Percentiles rank a stretch among this genome's conserved stretches.
Evolutionary conservation across 2,888 invertebrate species (phyloP).

Genomic region (Acronicta psi): DNA sequence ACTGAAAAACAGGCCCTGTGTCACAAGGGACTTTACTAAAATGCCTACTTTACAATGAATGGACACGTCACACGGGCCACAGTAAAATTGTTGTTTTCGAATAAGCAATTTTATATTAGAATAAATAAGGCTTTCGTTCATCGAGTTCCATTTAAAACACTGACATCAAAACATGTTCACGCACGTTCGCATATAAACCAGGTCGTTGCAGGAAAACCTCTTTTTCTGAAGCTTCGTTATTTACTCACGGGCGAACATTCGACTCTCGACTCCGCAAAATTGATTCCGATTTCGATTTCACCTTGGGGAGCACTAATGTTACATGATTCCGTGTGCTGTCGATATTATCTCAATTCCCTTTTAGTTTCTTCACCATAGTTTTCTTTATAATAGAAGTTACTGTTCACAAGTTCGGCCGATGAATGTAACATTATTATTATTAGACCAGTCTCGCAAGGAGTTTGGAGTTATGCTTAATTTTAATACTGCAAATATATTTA

Average conservation of each 20-base stretch:
- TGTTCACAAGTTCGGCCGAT: no score
- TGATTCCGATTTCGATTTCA: constrained; percentile 52
- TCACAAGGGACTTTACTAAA: no score
- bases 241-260: constrained; percentile 42
- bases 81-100: no score
- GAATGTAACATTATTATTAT: no score
- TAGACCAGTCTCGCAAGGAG: no score
- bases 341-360: constrained; percentile 29
- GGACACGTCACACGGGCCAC: no score
- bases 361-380: constrained; percentile 27
- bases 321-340: constrained; percentile 30
- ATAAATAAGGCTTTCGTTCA: constrained; percentile 7
- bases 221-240: constrained; percentile 30
- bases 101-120: no score
- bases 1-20: no score
- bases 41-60: no score
- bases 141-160: constrained; percentile 7
- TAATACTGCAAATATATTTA: no score
- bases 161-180: constrained; percentile 4
- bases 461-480: no score
- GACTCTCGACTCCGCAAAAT: constrained; percentile 43
- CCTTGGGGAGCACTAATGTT: constrained; percentile 54
- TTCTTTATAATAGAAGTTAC: constrained; percentile 27
- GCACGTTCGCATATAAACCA: constrained; percentile 18
- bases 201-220: constrained; percentile 11